These are phyloP conservation scores for Osmoderma eremita DNA, from an alignment of 2,888 invertebrate species.

Conservation along the genomic window DNA sequence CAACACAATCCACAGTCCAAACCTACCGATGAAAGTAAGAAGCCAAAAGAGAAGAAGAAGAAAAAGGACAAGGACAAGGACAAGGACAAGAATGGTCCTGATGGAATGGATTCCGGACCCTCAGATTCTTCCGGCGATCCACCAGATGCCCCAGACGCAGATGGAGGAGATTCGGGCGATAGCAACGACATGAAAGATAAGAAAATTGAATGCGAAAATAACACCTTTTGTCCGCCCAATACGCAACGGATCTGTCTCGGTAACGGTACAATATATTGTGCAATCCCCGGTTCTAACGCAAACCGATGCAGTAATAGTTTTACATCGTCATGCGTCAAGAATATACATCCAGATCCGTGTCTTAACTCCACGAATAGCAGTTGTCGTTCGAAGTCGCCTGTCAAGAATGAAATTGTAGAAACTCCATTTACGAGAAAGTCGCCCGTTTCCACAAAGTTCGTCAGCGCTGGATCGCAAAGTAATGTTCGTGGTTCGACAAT, in stretches of 20 bases:
- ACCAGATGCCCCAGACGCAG: too few species aligned
- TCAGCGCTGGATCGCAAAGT: not conserved
- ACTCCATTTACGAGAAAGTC: conserved; percentile 1
- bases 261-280: conserved; percentile 4
- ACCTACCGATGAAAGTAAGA: too few species aligned
- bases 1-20: too few species aligned
- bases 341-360: not conserved
- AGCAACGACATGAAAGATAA: too few species aligned
- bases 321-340: not conserved
- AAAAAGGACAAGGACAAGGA: too few species aligned
- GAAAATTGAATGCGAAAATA: not conserved
- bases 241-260: conserved; percentile 1
- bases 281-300: not conserved
- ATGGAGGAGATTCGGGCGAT: too few species aligned
- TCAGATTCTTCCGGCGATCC: too few species aligned
- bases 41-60: too few species aligned
- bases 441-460: not conserved
- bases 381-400: not conserved
- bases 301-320: not conserved
- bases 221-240: conserved; percentile 10
- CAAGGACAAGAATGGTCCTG: too few species aligned
- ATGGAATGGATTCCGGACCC: too few species aligned
- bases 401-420: not conserved
- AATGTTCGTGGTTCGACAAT: not conserved
- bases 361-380: not conserved